Percentiles rank a stretch among this genome's conserved stretches.
These are phyloP conservation scores for Cosmorhoe ocellata DNA, from an alignment of 2,888 invertebrate species.

Conservation along the genomic window DNA sequence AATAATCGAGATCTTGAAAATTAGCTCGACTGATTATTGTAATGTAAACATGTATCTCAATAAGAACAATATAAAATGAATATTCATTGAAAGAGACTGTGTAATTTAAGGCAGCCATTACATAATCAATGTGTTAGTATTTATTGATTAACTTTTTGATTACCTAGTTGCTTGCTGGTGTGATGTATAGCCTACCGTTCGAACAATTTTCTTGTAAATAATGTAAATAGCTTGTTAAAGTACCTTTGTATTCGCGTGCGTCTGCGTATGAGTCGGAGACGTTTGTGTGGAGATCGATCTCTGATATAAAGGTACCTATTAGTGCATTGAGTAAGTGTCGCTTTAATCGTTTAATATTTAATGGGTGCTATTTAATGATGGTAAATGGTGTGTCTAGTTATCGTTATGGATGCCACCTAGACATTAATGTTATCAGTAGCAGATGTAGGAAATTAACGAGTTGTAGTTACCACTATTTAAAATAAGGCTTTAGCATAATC, in stretches of 20 bases:
- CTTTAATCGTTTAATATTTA: constrained; percentile 76
- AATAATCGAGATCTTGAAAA: constrained; percentile 64
- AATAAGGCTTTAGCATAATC: constrained; percentile 68
- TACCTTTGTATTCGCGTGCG: constrained; percentile 4
- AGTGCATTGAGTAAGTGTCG: constrained; percentile 51
- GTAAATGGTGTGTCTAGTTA: constrained; percentile 66
- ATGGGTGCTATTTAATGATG: constrained; percentile 80
- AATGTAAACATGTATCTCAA: constrained; percentile 71
- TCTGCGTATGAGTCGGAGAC: neutral
- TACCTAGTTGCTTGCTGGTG: constrained; percentile 30
- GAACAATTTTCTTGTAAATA: constrained; percentile 47
- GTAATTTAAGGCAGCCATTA: constrained; percentile 73
- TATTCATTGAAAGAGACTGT: constrained; percentile 70
- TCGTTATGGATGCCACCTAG: constrained; percentile 45
- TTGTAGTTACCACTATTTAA: constrained; percentile 70
- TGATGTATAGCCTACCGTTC: constrained; percentile 43
- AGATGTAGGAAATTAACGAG: constrained; percentile 54
- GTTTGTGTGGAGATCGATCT: constrained; percentile 1
- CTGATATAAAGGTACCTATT: constrained; percentile 37
- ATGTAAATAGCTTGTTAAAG: constrained; percentile 54
- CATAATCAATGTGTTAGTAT: constrained; percentile 43
- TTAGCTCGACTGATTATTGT: constrained; percentile 70
- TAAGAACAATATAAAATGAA: constrained; percentile 68
- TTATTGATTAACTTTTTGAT: constrained; percentile 26
- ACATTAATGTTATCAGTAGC: constrained; percentile 44